Evolutionary conservation across 2,113 vertebrate genomes (phyloP).

Genomic region (Neotragus moschatus): DNA sequence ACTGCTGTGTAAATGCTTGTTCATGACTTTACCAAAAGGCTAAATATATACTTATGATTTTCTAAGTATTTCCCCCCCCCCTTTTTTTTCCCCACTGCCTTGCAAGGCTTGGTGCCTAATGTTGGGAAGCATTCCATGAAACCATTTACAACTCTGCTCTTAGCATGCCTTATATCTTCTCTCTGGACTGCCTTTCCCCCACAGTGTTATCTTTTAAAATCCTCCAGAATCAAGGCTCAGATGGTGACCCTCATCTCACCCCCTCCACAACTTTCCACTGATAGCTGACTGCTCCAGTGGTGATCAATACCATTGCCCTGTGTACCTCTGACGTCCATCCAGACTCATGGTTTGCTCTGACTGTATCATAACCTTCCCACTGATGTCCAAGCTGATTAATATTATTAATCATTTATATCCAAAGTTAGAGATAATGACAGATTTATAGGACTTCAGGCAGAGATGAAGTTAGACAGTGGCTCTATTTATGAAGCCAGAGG

Average conservation of each 20-base stretch:
- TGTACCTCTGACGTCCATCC: background rate
- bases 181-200: background rate
- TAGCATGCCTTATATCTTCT: background rate
- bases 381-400: background rate
- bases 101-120: background rate
- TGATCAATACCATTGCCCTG: background rate
- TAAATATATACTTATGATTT: background rate
- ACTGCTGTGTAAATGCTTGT: background rate
- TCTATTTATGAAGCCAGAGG: background rate
- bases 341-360: background rate
- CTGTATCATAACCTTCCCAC: background rate
- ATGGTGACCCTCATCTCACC: background rate
- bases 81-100: too few relatives aligned
- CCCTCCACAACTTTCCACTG: background rate
- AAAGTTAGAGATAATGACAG: background rate
- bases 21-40: background rate
- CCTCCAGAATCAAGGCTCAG: background rate
- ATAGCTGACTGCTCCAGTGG: background rate
- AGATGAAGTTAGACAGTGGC: background rate
- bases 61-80: accelerated
- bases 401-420: background rate
- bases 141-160: background rate
- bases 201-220: background rate
- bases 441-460: background rate
- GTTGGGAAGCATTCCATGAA: background rate